These are phyloP conservation scores for Cataglyphis livida DNA, from an alignment of 2,888 invertebrate species.

Conservation along the genomic window DNA sequence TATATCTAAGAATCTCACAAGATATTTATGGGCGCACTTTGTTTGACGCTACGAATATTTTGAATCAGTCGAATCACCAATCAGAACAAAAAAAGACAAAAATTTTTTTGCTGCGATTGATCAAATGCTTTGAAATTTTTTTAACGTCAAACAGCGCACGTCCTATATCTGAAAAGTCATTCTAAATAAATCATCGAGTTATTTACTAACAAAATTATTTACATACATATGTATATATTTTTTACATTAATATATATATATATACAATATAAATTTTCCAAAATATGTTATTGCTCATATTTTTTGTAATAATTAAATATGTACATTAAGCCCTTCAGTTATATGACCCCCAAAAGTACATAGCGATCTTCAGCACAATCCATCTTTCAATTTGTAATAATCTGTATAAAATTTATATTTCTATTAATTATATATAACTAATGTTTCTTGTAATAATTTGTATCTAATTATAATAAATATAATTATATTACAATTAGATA, in stretches of 20 bases:
- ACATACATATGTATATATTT: constrained; percentile 5
- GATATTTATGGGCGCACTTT: neutral
- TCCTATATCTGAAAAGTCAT: neutral
- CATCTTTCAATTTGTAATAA: constrained; percentile 82
- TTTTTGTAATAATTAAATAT: neutral
- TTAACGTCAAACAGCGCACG: neutral
- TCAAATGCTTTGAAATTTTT: neutral
- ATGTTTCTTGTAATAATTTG: neutral
- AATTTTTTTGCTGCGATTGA: neutral
- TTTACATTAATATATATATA: neutral
- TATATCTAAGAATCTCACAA: constrained; percentile 29
- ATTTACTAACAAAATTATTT: neutral
- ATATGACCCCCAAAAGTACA: neutral
- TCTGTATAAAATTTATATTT: constrained; percentile 68
- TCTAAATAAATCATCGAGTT: neutral
- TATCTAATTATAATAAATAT: neutral
- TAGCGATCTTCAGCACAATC: constrained; percentile 69
- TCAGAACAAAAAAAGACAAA: neutral
- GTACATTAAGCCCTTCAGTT: neutral
- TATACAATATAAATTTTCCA: neutral
- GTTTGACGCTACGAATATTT: neutral
- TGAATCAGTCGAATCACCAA: neutral
- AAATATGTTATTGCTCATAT: neutral
- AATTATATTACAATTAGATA: neutral
- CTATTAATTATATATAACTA: neutral